Base-by-base conservation (phyloP, 1,140 invertebrate genomes). In the Megathymus violae region DNA sequence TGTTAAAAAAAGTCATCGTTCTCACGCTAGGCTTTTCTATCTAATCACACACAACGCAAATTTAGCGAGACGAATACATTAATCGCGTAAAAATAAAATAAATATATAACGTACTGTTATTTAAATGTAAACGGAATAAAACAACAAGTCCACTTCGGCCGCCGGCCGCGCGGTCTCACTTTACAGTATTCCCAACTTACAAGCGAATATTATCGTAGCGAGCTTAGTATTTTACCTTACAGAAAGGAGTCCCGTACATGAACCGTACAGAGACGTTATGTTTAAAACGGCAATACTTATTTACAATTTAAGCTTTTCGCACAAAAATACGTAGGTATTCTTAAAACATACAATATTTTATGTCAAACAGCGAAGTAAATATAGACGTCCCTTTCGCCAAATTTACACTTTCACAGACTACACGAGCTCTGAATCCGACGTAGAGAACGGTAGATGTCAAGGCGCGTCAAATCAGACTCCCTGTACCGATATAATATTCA, bases 271-370 rank as follows among this genome's bases (percentile, higher is more conserved):
- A 73, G 41, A 46, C 27, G 65, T 62, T 67, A 70, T 71, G 54
- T 67, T 7, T 41, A 67, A 51, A 76, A 76, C 67, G 79, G 77
- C 71, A 67, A 76, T 78, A 67, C 66, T 65, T 87, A 87, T 83
- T 83, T 87, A 87, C 84, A 87, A 76, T 81, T 74, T 38, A 82
- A 82, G 79, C 80, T 76, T 82, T 63, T 70, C 71, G 76, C 79
- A 80, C 74, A 80, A 80, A 78, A 78, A 82, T 76, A 76, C 62
- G n/a, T n/a, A n/a, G n/a, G 61, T 59, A 62, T 64, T 67, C 69
- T 58, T 69, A 74, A 65, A 67, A 52, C 68, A 69, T 74, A 67
- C 41, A 67, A 64, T 56, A 56, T 50, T 69, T 71, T 68, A 65
- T 69, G 34, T 69, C 61, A 72, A 76, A 78, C 65, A 84, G 65